Percentiles rank a stretch among this genome's conserved stretches.
These are phyloP conservation scores for Hymenochirus boettgeri DNA, from an alignment of 2,113 vertebrate species.

Conservation along the genomic window DNA sequence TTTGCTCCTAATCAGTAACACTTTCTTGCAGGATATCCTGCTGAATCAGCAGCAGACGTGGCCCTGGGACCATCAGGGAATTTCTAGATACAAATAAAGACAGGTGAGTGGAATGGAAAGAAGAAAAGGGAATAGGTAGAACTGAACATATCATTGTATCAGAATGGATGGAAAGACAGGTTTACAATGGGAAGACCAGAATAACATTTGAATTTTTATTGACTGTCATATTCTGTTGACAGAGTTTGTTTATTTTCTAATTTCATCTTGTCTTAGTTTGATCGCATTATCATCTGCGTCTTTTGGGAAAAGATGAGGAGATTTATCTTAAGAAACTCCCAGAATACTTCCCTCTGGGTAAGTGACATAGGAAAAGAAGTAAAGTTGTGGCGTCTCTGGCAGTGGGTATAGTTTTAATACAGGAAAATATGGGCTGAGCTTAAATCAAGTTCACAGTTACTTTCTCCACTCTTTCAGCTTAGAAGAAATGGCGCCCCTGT, in stretches of 20 bases:
- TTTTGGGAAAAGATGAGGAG: constrained; percentile 57
- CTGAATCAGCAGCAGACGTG: constrained; percentile 49
- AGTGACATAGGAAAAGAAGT: constrained; percentile 10
- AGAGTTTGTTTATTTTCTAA: too few species aligned
- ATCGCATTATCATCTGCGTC: constrained; percentile 58
- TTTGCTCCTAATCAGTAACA: background rate
- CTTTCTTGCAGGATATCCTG: constrained; percentile 55
- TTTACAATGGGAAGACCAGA: too few species aligned
- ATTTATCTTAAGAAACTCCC: constrained; percentile 55
- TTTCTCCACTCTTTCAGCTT: constrained; percentile 25
- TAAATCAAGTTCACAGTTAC: background rate
- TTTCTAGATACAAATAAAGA: constrained; percentile 57
- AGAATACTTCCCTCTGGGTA: constrained; percentile 54
- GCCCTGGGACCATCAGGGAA: constrained; percentile 47
- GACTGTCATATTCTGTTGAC: too few species aligned
- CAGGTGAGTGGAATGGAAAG: constrained; percentile 43
- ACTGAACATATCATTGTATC: too few species aligned
- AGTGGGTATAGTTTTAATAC: too few species aligned
- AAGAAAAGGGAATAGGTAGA: too few species aligned
- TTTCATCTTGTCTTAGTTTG: constrained; percentile 49
- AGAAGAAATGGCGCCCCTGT: background rate
- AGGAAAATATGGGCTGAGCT: background rate
- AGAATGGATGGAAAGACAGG: too few species aligned
- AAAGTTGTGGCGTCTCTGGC: too few species aligned
- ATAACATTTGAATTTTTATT: too few species aligned